phyloP scores from a whole-genome alignment of 1,140 invertebrate species.

The Calephelis virginiensis region DNA sequence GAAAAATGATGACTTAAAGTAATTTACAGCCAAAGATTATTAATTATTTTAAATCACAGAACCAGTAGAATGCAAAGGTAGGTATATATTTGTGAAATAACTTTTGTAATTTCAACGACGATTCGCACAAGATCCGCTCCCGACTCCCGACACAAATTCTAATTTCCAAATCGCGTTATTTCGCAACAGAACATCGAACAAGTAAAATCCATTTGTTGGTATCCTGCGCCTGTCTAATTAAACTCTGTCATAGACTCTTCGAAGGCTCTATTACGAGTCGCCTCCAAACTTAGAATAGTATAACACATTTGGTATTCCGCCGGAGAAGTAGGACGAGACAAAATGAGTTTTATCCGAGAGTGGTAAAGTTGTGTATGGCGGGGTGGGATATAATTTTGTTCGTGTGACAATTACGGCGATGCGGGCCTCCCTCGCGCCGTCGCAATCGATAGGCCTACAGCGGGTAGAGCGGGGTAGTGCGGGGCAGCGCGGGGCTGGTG shows the following conservation, averaged over 20 bases:
- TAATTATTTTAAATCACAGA: too few relatives aligned
- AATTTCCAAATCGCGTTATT: constrained; percentile 15
- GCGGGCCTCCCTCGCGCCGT: constrained; percentile 71
- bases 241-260: constrained; percentile 77
- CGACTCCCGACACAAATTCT: neutral
- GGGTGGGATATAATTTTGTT: constrained; percentile 63
- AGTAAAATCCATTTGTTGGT: constrained; percentile 75
- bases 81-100: too few relatives aligned
- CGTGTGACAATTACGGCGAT: constrained; percentile 76
- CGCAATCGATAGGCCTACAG: constrained; percentile 76
- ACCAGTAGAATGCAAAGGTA: too few relatives aligned
- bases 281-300: constrained; percentile 72
- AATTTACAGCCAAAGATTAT: too few relatives aligned
- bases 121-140: too few relatives aligned
- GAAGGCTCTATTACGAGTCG: constrained; percentile 76
- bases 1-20: too few relatives aligned
- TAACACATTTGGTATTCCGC: constrained; percentile 72
- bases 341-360: constrained; percentile 56
- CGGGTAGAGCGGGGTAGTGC: constrained; percentile 33
- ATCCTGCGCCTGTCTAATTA: constrained; percentile 76
- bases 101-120: too few relatives aligned
- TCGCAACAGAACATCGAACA: constrained; percentile 40
- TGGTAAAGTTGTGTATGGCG: constrained; percentile 60
- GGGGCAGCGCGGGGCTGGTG: constrained; percentile 33
- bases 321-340: constrained; percentile 34